Conservation (phyloP, 2,888 invertebrate species). For the Prosapia bicincta region DNA sequence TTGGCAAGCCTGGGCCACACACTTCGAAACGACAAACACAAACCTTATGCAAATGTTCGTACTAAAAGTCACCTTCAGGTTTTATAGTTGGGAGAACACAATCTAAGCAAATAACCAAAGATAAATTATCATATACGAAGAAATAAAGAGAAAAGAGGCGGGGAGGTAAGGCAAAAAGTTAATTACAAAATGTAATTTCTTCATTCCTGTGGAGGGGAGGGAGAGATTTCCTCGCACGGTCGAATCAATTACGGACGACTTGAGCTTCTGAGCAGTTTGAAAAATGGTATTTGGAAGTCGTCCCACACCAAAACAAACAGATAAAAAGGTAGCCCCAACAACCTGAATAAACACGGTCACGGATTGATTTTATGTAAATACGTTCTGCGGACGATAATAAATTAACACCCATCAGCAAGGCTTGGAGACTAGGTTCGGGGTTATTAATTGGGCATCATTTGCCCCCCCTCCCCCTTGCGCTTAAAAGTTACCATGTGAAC, state of each 20-base stretch:
- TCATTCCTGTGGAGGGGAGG: neutral
- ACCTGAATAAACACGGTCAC: neutral
- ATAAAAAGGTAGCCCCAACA: neutral
- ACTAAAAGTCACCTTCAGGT: neutral
- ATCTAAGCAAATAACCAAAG: neutral
- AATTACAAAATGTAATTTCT: constrained; percentile 2
- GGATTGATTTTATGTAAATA: neutral
- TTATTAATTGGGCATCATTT: neutral
- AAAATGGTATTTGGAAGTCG: neutral
- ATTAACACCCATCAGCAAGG: neutral
- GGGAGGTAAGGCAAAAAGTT: neutral
- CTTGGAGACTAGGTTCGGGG: neutral
- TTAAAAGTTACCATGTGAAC: neutral
- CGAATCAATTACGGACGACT: neutral
- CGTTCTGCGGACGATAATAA: neutral
- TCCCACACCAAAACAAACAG: neutral
- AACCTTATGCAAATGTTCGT: neutral
- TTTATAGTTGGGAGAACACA: neutral
- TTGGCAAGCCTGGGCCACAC: too few relatives aligned
- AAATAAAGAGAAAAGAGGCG: neutral
- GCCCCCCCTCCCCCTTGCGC: neutral
- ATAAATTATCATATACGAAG: constrained; percentile 2
- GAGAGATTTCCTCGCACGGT: neutral
- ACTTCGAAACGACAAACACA: neutral
- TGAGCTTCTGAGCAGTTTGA: neutral